Evolutionary conservation across 2,797 vertebrate genomes (phyloP).

Genomic region (Schizothorax lantsangensis): DNA sequence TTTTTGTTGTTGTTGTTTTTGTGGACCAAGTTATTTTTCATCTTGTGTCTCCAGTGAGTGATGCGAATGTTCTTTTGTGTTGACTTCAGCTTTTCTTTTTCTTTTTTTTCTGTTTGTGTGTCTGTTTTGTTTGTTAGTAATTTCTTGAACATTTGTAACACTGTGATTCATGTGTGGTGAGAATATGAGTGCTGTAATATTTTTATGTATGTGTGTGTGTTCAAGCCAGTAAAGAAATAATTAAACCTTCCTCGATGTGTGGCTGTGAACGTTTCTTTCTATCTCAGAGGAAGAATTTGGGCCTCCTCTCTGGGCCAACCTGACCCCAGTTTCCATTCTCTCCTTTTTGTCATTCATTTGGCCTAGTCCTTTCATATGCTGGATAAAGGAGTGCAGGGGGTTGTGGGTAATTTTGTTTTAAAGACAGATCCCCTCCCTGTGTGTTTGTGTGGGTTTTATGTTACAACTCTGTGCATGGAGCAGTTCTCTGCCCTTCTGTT

Average conservation of each 20-base stretch:
- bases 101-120: constrained; percentile 48
- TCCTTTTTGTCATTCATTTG: constrained; percentile 81
- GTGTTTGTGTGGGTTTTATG: constrained; percentile 49
- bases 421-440: constrained; percentile 75
- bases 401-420: constrained; percentile 81
- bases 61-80: constrained; percentile 78
- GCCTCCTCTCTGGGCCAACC: constrained; percentile 68
- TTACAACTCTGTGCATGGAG: constrained; percentile 24
- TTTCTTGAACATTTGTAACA: constrained; percentile 83
- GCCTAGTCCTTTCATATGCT: constrained; percentile 81
- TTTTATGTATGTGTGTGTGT: constrained; percentile 79
- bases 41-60: constrained; percentile 78
- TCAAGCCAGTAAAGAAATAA: constrained; percentile 88
- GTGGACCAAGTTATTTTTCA: constrained; percentile 78
- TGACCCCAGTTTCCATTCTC: constrained; percentile 77
- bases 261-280: constrained; percentile 22
- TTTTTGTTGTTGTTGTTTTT: constrained; percentile 63
- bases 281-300: constrained; percentile 36
- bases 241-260: constrained; percentile 75
- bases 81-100: constrained; percentile 64
- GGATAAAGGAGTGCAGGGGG: constrained; percentile 80
- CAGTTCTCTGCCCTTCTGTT: constrained; percentile 59
- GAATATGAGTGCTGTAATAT: constrained; percentile 86
- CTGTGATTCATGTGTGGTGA: constrained; percentile 82
- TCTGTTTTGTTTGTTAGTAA: constrained; percentile 52